phyloP scores from a whole-genome alignment of 2,797 vertebrate species.

The Enteromius unitaeniatus region DNA sequence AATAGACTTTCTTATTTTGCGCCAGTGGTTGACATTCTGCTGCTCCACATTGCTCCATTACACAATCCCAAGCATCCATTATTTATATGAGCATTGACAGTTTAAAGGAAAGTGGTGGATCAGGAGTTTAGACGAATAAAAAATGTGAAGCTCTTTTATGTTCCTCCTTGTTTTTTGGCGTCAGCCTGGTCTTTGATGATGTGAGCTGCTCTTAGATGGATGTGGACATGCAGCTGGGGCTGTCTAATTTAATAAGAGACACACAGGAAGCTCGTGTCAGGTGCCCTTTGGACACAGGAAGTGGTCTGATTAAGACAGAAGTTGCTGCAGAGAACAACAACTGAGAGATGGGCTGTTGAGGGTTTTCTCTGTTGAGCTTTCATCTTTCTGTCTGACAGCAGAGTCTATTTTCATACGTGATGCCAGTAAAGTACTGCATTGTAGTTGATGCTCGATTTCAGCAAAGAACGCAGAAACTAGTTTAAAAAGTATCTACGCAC shows the following conservation, averaged over 20 bases:
- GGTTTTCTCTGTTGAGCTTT: conserved; percentile 59
- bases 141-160: conserved; percentile 21
- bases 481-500: background rate
- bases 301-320: conserved; percentile 45
- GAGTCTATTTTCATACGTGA: background rate
- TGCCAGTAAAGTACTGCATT: conserved; percentile 1
- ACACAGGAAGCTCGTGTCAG: conserved; percentile 20
- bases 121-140: conserved; percentile 19
- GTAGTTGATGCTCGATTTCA: background rate
- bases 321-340: conserved; percentile 42
- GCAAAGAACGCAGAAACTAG: background rate
- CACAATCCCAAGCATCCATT: conserved; percentile 23
- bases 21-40: conserved; percentile 2
- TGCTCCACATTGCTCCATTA: conserved; percentile 8
- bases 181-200: conserved; percentile 28
- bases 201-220: conserved; percentile 2
- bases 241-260: conserved; percentile 29
- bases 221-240: conserved; percentile 6
- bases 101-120: conserved; percentile 35
- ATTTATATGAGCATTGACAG: conserved; percentile 40
- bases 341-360: conserved; percentile 58
- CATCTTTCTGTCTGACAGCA: conserved; percentile 37
- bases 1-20: conserved; percentile 1
- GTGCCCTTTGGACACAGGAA: conserved; percentile 55
- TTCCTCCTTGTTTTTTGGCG: background rate